These are phyloP conservation scores for Drosophila setosimentum DNA, from an alignment of 2,888 invertebrate species.

Conservation along the genomic window DNA sequence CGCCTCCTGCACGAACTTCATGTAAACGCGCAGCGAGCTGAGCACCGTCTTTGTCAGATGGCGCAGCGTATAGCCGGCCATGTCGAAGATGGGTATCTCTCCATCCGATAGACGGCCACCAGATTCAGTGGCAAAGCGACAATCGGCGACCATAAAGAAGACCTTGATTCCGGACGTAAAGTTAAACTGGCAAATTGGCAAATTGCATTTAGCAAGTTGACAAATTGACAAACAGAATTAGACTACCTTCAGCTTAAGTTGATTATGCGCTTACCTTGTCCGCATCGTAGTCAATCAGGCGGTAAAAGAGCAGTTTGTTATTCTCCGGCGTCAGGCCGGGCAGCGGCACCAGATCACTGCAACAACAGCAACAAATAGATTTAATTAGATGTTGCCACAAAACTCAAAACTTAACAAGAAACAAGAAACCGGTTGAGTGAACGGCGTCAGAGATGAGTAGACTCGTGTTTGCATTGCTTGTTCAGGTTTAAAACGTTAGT, in stretches of 20 bases:
- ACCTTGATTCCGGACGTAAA: conserved; percentile 89
- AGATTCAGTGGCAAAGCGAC: conserved; percentile 86
- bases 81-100: conserved; percentile 90
- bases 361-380: conserved; percentile 49
- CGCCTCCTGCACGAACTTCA: conserved; percentile 91
- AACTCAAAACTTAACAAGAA: not conserved
- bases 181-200: conserved; percentile 85
- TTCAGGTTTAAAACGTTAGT: not conserved
- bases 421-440: conserved; percentile 29
- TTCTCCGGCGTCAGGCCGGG: conserved; percentile 89
- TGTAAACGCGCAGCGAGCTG: conserved; percentile 88
- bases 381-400: conserved; percentile 28
- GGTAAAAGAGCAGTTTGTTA: conserved; percentile 89
- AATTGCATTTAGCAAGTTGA: not conserved
- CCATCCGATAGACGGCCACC: conserved; percentile 88
- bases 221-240: conserved; percentile 1
- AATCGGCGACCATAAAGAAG: conserved; percentile 91
- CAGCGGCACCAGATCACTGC: conserved; percentile 89
- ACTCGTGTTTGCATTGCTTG: not conserved
- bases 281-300: conserved; percentile 88
- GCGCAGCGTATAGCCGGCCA: conserved; percentile 88
- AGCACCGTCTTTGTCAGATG: conserved; percentile 89
- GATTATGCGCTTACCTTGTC: conserved; percentile 84
- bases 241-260: not conserved
- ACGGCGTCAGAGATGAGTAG: conserved; percentile 9